Base-by-base conservation (phyloP, 2,888 invertebrate genomes). In the Panorpa germanica region DNA sequence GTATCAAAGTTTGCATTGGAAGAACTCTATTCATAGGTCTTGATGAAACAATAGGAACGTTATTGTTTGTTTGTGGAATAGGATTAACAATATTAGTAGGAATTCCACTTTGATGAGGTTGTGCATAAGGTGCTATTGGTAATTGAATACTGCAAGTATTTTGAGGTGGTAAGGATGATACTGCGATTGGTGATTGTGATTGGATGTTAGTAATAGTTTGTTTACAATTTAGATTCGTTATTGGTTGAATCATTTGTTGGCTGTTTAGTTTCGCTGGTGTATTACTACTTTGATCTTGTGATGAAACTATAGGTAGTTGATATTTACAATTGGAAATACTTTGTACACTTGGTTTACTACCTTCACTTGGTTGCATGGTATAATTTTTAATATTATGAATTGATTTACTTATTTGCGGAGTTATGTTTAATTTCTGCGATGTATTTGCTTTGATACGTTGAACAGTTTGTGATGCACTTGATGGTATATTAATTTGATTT, bases 21-120 rank as follows among this genome's bases (percentile, higher is more conserved):
- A 80, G 45, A 2, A 80, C 80, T 37, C 80, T 61, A 45, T 76
- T 80, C 62, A 78, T 80, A 23, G 80, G 80, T 34, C 78, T 57
- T 50, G 56, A 56, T 7, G 55, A 46, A 3, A 52, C 49, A 27
- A 40, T 41, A 26, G 38, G 44, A 25, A 7, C 42, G 29, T n/a
- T 38, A 14, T 29, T 35, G n/a, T 54, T 61, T 4, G 57, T 55
- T 54, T 63, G 63, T 25, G 62, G 62, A 31, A 72, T 66, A 2
- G 75, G 75, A 44, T 70, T 71, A 1, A 75, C 75, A 29, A 75
- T 68, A 47, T 74, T 75, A 8, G 72, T 74, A 11, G 73, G 73
- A 41, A 74, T 67, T 19, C 63, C 62, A 35, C 56, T 57, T 41
- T 65, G 63, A 44, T 65, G 67, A 35, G 67, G 65, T 8, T 62